Percentiles rank a stretch among this genome's conserved stretches.
phyloP scores from a whole-genome alignment of 1,140 invertebrate genomes.

The Drosophila varians region DNA sequence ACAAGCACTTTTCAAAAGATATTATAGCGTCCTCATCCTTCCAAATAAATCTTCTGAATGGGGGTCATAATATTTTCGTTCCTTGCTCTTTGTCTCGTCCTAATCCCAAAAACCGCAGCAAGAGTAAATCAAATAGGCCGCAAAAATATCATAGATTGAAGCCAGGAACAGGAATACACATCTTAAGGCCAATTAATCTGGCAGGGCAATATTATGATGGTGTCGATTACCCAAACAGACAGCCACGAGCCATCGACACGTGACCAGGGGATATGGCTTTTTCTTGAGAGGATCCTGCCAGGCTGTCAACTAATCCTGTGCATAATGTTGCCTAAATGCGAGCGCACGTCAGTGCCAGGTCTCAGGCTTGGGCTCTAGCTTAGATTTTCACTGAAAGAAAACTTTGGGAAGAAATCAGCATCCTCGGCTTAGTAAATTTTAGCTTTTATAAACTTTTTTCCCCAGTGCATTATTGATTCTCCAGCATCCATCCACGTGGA shows the following conservation, averaged over 20 bases:
- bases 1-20: background rate
- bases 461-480: slow-evolving; percentile 6
- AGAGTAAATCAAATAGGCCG: slow-evolving; percentile 52
- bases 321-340: slow-evolving; percentile 79
- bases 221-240: slow-evolving; percentile 71
- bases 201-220: slow-evolving; percentile 71
- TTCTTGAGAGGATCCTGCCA: slow-evolving; percentile 1
- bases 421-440: background rate
- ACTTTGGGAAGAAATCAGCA: too few species aligned
- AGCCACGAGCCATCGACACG: slow-evolving; percentile 47
- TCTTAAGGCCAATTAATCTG: slow-evolving; percentile 60
- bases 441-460: background rate
- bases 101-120: slow-evolving; percentile 16
- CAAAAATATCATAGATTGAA: slow-evolving; percentile 34
- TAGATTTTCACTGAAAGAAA: slow-evolving; percentile 2
- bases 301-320: slow-evolving; percentile 64
- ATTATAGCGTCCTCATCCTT: background rate
- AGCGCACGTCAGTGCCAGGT: slow-evolving; percentile 58
- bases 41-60: background rate
- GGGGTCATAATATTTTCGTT: background rate
- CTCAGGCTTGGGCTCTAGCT: slow-evolving; percentile 1
- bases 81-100: background rate
- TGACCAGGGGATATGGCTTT: slow-evolving; percentile 32
- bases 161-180: background rate
- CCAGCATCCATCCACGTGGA: slow-evolving; percentile 9